Evolutionary conservation across 2,113 vertebrate genomes (phyloP).

Genomic region (Corvus cornix): DNA sequence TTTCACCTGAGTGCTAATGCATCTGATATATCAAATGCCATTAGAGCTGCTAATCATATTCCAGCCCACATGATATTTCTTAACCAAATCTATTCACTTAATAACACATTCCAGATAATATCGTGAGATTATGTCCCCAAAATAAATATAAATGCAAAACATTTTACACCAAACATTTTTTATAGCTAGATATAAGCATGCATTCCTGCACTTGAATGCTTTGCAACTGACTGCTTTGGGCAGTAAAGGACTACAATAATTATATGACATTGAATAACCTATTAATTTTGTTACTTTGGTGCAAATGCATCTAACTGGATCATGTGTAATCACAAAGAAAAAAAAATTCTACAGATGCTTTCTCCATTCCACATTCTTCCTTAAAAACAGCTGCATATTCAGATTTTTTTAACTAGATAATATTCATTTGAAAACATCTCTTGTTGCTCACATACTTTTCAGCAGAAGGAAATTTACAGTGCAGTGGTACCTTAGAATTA

Average conservation of each 20-base stretch:
- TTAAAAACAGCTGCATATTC: background rate
- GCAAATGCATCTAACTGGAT: background rate
- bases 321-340: background rate
- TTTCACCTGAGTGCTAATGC: background rate
- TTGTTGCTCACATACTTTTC: background rate
- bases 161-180: background rate
- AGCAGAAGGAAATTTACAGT: background rate
- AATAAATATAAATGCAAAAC: background rate
- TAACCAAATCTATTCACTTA: background rate
- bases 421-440: background rate
- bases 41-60: conserved; percentile 20
- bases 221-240: background rate
- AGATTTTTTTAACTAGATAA: background rate
- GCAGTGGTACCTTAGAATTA: background rate
- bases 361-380: background rate
- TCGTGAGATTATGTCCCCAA: background rate
- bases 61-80: background rate
- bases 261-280: background rate
- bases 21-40: background rate
- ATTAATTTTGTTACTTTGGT: background rate
- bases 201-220: background rate
- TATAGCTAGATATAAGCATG: background rate
- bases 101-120: background rate
- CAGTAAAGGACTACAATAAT: background rate
- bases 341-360: background rate